A percentile compares a stretch with the other conserved stretches of the same genome.
Evolutionary conservation across 2,888 invertebrate species (phyloP).

Genomic region (Serrognathus titanus): DNA sequence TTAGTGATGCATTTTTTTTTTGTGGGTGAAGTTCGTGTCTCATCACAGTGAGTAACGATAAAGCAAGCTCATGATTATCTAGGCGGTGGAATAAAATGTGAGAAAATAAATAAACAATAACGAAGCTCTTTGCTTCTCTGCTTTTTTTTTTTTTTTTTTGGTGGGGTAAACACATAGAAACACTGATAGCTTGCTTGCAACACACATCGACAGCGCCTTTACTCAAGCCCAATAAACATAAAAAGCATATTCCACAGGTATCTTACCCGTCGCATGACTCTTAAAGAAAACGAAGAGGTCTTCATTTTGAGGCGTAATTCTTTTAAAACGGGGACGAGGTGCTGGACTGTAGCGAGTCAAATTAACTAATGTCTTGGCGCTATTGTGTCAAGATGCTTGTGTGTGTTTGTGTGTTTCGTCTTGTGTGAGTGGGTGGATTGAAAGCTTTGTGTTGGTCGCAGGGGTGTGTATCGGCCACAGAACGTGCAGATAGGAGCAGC

Average conservation of each 20-base stretch:
- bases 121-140: too few relatives aligned
- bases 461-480: background rate
- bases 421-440: too few relatives aligned
- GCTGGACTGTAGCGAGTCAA: background rate
- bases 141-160: too few relatives aligned
- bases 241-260: conserved; percentile 19
- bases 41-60: too few relatives aligned
- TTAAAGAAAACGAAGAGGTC: conserved; percentile 73
- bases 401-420: background rate
- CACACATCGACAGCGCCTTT: background rate
- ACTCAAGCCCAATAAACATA: conserved; percentile 5
- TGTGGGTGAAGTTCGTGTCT: too few relatives aligned
- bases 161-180: background rate
- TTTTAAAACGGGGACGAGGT: background rate
- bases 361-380: background rate
- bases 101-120: too few relatives aligned
- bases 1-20: too few relatives aligned
- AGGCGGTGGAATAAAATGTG: too few relatives aligned
- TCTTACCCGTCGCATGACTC: conserved; percentile 76
- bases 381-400: background rate
- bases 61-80: too few relatives aligned
- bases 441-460: too few relatives aligned
- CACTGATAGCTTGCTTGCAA: background rate
- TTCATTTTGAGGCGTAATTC: conserved; percentile 57
- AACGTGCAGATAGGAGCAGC: conserved; percentile 15